Evolutionary conservation across 30 jellyfish, hydroid and myxozoan species (phyloP).

Genomic region (Sanderia malayensis): DNA sequence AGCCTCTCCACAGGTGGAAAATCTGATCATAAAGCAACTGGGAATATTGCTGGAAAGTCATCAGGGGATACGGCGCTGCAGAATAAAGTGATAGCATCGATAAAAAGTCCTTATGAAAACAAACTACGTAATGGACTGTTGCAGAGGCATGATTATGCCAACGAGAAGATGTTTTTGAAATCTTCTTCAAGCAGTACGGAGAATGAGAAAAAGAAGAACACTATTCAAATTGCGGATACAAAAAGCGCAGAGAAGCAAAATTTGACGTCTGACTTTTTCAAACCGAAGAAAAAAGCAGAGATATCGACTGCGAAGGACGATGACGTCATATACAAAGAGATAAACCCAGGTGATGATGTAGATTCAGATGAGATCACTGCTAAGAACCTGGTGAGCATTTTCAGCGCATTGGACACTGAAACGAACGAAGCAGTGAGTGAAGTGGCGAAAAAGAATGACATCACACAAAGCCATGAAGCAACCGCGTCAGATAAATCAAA

Average conservation of each 20-base stretch:
- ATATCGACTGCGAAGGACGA: background rate
- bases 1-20: background rate
- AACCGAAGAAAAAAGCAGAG: background rate
- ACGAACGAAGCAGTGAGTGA: conserved; percentile 11
- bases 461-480: conserved; percentile 11
- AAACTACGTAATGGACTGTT: background rate
- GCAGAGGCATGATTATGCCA: no score
- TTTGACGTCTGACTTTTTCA: background rate
- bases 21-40: background rate
- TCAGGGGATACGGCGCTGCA: background rate
- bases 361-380: conserved; percentile 71
- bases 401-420: conserved; percentile 64
- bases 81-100: background rate
- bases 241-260: background rate
- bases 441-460: conserved; percentile 40
- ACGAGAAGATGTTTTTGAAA: background rate
- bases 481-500: conserved; percentile 21
- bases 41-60: background rate
- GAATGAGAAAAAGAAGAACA: background rate
- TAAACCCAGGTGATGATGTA: conserved; percentile 27
- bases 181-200: background rate
- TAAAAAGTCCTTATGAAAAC: background rate
- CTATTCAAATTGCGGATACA: background rate
- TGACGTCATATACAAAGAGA: conserved; percentile 34
- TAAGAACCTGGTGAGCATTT: conserved; percentile 65